phyloP scores from a whole-genome alignment of 2,797 vertebrate species.

The Labeo calbasu region DNA sequence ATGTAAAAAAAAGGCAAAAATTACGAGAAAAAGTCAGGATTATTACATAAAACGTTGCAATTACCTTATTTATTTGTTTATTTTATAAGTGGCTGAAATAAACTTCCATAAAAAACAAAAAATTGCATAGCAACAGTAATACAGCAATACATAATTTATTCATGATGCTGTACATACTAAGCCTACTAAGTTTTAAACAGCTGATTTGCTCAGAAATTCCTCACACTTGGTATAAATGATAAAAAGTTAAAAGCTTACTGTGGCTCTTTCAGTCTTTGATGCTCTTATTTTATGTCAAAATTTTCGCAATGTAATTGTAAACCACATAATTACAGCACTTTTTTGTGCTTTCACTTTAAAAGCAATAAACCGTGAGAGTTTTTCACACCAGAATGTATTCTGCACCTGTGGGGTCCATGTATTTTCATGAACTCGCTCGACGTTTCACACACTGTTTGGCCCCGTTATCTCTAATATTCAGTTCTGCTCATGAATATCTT shows the following conservation, averaged over 20 bases:
- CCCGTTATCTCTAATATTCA: slow-evolving; percentile 16
- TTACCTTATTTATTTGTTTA: not conserved
- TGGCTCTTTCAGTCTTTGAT: not conserved
- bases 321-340: not conserved
- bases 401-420: not conserved
- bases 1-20: not conserved
- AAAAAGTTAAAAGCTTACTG: not conserved
- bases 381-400: not conserved
- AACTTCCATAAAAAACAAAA: not conserved
- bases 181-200: not conserved
- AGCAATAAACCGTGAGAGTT: not conserved
- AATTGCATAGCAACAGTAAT: not conserved
- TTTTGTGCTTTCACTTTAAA: not conserved
- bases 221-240: not conserved
- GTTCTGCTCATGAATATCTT: slow-evolving; percentile 36
- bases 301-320: not conserved
- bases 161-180: not conserved
- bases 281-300: not conserved
- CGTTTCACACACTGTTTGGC: not conserved
- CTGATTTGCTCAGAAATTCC: not conserved
- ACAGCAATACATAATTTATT: not conserved
- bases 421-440: not conserved
- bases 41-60: not conserved
- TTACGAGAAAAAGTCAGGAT: not conserved
- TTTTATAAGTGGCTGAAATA: not conserved